A percentile compares a stretch with the other conserved stretches of the same genome.
These are phyloP conservation scores for Chiloscyllium punctatum DNA, from an alignment of 2,797 vertebrate genomes.

Conservation along the genomic window DNA sequence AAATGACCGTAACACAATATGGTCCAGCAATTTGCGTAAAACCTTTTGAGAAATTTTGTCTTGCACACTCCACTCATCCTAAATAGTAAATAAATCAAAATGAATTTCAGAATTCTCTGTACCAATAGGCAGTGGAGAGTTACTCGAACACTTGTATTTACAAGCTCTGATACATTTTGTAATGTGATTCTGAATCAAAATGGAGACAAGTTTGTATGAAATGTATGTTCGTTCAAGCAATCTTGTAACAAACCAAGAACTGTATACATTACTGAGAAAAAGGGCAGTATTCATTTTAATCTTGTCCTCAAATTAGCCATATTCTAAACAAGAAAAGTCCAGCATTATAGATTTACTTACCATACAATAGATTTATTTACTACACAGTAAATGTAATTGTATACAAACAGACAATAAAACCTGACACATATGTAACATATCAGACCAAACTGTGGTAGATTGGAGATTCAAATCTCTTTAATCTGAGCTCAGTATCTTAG, in stretches of 20 bases:
- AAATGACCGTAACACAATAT: background rate
- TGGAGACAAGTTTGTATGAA: background rate
- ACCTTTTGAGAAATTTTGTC: background rate
- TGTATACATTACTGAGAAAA: background rate
- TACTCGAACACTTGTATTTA: background rate
- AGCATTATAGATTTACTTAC: background rate
- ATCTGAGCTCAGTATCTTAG: background rate
- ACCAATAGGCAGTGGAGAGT: background rate
- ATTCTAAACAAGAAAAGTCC: background rate
- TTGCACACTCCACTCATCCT: slow-evolving; percentile 31
- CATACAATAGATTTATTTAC: too few species aligned
- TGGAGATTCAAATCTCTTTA: background rate
- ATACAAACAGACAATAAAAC: background rate
- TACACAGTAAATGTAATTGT: background rate
- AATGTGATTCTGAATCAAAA: background rate
- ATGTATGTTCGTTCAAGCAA: background rate
- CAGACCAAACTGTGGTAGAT: background rate
- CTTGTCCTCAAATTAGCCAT: background rate
- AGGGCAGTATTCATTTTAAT: background rate
- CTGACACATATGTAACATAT: background rate
- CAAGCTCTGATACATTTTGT: background rate
- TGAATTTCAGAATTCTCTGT: background rate
- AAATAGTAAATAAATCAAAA: background rate
- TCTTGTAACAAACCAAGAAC: background rate
- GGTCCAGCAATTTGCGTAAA: background rate